These are phyloP conservation scores for Auanema sp. DNA, from an alignment of 2,888 invertebrate genomes.

Conservation along the genomic window DNA sequence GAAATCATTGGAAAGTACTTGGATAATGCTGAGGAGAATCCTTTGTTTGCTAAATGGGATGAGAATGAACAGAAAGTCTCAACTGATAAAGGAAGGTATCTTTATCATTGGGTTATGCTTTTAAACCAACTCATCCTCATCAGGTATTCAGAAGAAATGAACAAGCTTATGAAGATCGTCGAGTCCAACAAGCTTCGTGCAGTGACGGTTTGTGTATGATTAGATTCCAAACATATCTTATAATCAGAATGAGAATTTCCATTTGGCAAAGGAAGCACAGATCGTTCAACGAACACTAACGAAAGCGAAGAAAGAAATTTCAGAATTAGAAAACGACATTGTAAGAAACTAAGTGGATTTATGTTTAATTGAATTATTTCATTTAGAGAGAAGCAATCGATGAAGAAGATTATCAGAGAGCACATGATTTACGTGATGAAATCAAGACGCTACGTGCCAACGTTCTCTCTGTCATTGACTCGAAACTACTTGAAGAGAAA, in stretches of 20 bases:
- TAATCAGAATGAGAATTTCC: constrained; percentile 37
- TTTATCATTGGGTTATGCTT: background rate
- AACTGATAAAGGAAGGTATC: constrained; percentile 3
- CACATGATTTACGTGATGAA: constrained; percentile 47
- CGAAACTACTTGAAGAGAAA: constrained; percentile 31
- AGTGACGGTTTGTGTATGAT: constrained; percentile 24
- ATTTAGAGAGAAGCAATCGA: constrained; percentile 10
- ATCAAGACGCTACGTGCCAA: constrained; percentile 45
- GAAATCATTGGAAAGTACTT: constrained; percentile 38
- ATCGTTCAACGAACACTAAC: constrained; percentile 31
- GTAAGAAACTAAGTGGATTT: too few species aligned
- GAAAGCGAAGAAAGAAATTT: constrained; percentile 42
- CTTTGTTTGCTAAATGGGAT: constrained; percentile 17
- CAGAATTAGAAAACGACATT: constrained; percentile 45
- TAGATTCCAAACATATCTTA: too few species aligned
- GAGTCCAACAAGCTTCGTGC: constrained; percentile 38
- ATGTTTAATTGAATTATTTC: background rate
- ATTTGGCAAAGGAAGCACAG: constrained; percentile 47
- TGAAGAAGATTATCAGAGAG: constrained; percentile 51
- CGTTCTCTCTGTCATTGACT: constrained; percentile 36
- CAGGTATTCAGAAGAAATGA: constrained; percentile 38
- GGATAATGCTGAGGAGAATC: constrained; percentile 22
- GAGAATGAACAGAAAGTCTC: constrained; percentile 9
- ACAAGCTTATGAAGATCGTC: constrained; percentile 28
- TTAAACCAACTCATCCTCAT: background rate